Conservation (phyloP, 2,888 invertebrate genomes). For the Clunio marinus region DNA sequence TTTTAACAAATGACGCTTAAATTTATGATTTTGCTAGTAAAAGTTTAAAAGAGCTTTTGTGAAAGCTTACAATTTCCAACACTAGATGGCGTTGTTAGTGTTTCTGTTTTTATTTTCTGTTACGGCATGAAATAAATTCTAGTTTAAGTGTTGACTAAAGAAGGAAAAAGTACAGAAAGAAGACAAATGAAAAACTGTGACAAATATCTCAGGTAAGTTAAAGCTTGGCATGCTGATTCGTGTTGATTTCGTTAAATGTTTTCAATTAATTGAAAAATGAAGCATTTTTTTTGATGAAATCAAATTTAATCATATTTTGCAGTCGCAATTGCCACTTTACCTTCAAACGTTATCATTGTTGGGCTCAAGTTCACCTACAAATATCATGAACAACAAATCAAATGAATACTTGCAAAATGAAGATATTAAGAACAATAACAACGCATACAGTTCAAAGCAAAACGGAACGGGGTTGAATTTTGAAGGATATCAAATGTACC, state of each 20-base stretch:
- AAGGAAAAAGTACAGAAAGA: background rate
- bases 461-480: conserved; percentile 1
- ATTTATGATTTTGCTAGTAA: conserved; percentile 12
- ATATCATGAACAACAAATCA: background rate
- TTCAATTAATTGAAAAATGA: background rate
- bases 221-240: background rate
- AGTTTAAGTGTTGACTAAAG: background rate
- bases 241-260: background rate
- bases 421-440: conserved; percentile 38
- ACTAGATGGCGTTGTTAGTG: background rate
- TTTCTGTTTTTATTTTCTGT: background rate
- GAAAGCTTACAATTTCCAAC: background rate
- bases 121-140: background rate
- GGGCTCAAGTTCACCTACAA: conserved; percentile 17
- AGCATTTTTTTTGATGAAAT: background rate
- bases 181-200: background rate
- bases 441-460: background rate
- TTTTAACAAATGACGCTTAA: conserved; percentile 41
- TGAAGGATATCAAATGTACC: conserved; percentile 21
- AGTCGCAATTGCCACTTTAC: conserved; percentile 34
- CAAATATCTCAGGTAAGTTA: background rate
- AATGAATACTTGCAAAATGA: conserved; percentile 17
- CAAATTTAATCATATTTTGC: conserved; percentile 7
- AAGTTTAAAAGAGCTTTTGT: background rate
- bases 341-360: conserved; percentile 30